These are phyloP conservation scores for Bubalus kerabau DNA, from an alignment of 2,113 vertebrate species.

Conservation along the genomic window DNA sequence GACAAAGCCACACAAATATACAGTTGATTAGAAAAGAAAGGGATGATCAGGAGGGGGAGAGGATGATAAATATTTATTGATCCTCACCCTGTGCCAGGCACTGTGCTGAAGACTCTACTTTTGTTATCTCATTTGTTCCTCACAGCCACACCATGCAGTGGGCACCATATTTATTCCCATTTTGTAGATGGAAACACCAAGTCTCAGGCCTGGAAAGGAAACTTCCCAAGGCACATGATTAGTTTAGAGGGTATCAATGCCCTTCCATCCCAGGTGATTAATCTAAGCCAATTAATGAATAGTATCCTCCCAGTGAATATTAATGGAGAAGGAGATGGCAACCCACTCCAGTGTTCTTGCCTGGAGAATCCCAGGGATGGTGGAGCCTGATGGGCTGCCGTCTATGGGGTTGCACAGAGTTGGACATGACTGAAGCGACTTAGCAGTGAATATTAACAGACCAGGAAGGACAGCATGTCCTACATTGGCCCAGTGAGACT, in stretches of 20 bases:
- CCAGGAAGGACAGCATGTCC: not conserved
- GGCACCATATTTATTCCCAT: not conserved
- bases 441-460: not conserved
- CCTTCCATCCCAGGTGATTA: not conserved
- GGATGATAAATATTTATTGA: not conserved
- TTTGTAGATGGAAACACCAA: not conserved
- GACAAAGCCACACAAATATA: not conserved
- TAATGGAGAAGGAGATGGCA: not conserved
- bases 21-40: not conserved
- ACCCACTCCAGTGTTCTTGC: too few species aligned
- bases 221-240: not conserved
- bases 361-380: too few species aligned
- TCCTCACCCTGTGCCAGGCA: not conserved
- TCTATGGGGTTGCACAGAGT: too few species aligned
- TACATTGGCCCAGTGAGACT: not conserved
- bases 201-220: not conserved
- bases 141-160: rapidly evolving
- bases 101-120: not conserved
- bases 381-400: too few species aligned
- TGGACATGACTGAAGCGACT: too few species aligned
- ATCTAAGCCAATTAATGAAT: not conserved
- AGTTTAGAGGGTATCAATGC: not conserved
- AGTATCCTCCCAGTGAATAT: not conserved
- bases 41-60: not conserved
- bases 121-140: not conserved